These are phyloP conservation scores for Eulimnadia texana DNA, from an alignment of 1,140 invertebrate genomes.

Conservation along the genomic window DNA sequence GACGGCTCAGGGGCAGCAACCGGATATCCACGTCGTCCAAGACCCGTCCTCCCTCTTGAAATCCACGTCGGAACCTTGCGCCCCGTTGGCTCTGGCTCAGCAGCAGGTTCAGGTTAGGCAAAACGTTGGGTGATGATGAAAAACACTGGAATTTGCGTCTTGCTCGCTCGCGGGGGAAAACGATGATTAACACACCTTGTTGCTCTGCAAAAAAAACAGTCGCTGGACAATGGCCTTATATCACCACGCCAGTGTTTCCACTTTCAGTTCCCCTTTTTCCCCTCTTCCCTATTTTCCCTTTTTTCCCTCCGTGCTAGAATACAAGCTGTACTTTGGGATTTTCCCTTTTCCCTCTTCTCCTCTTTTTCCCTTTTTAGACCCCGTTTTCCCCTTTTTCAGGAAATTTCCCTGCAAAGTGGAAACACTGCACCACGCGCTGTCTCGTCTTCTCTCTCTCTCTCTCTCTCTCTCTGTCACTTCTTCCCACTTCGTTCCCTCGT, in stretches of 20 bases:
- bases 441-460: neutral
- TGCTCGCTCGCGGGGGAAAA: no score
- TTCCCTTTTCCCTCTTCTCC: no score
- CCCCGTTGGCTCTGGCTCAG: slow-evolving; percentile 11
- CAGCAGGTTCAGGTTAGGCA: slow-evolving; percentile 15
- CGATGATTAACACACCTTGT: neutral
- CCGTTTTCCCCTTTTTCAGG: no score
- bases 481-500: neutral
- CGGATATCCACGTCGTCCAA: slow-evolving; percentile 24
- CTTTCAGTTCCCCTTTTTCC: no score
- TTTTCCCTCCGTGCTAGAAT: neutral
- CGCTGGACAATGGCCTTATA: no score
- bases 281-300: neutral
- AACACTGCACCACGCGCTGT: no score
- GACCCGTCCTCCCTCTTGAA: slow-evolving; percentile 25
- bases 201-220: neutral
- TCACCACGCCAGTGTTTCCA: no score
- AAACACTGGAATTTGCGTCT: no score
- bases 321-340: no score
- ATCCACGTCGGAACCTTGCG: slow-evolving; percentile 20
- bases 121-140: no score
- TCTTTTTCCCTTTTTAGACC: no score
- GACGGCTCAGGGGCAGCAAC: slow-evolving; percentile 29
- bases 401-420: no score
- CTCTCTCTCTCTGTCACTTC: neutral